Percentiles rank a stretch among this genome's conserved stretches.
Conservation (phyloP, 2,888 invertebrate genomes). For the Microplitis deprimator region DNA sequence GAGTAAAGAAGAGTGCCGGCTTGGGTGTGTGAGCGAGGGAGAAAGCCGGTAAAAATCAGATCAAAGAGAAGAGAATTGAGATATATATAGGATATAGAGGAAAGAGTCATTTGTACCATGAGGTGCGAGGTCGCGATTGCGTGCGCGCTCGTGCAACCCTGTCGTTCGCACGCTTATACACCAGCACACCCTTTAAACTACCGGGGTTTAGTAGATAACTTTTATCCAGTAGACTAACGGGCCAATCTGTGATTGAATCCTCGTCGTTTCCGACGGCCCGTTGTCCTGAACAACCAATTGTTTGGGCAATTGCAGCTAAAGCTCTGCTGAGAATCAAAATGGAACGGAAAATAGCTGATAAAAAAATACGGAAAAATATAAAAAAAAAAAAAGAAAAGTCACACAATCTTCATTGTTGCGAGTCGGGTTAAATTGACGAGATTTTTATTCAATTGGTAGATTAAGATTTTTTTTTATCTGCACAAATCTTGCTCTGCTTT, state of each 20-base stretch:
- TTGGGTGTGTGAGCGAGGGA: conserved; percentile 11
- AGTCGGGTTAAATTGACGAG: conserved; percentile 1
- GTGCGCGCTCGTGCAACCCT: conserved; percentile 62
- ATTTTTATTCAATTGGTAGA: conserved; percentile 7
- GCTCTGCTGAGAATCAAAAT: conserved; percentile 7
- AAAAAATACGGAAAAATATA: not conserved
- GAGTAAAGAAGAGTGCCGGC: conserved; percentile 10
- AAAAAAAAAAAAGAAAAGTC: conserved; percentile 8
- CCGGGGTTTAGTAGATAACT: conserved; percentile 59
- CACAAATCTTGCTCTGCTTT: conserved; percentile 5
- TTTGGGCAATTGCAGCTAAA: conserved; percentile 33
- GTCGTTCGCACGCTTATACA: conserved; percentile 62
- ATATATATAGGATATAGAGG: conserved; percentile 43
- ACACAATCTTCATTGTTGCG: conserved; percentile 26
- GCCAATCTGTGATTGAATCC: conserved; percentile 67
- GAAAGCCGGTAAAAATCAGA: conserved; percentile 5
- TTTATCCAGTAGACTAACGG: conserved; percentile 58
- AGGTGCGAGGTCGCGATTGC: conserved; percentile 68
- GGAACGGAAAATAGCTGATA: conserved; percentile 18
- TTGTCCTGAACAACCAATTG: conserved; percentile 43
- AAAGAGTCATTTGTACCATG: conserved; percentile 69
- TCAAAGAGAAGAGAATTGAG: conserved; percentile 48
- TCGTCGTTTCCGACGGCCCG: conserved; percentile 49
- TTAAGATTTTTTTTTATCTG: conserved; percentile 3
- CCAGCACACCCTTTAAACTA: conserved; percentile 56